These are phyloP conservation scores for Ochropleura plecta DNA, from an alignment of 2,888 invertebrate species.

Conservation along the genomic window DNA sequence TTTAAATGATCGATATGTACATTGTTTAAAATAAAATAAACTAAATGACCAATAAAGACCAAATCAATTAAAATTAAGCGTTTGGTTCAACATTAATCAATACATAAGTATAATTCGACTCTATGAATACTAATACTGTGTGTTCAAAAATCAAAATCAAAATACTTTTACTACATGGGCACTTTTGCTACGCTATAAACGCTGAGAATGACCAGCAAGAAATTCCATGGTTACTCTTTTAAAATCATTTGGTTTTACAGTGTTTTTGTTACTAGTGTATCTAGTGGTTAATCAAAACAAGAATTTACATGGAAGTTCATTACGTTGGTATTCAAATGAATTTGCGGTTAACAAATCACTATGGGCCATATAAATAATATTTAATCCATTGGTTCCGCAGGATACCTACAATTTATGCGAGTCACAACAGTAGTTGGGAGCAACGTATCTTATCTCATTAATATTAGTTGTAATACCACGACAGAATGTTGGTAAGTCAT, in stretches of 20 bases:
- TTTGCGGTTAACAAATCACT: neutral
- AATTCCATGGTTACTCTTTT: no score
- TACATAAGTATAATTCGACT: no score
- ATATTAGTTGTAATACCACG: neutral
- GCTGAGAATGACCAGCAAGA: no score
- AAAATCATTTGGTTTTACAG: no score
- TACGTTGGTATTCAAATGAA: neutral
- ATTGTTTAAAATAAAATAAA: neutral
- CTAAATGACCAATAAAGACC: neutral
- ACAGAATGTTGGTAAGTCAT: neutral
- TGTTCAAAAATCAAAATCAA: no score
- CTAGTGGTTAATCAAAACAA: conserved; percentile 11
- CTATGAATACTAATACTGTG: no score
- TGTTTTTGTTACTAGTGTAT: neutral
- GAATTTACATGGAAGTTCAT: conserved; percentile 6
- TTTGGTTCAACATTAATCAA: neutral
- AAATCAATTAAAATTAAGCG: neutral
- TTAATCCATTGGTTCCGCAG: neutral
- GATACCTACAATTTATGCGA: neutral
- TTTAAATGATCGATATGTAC: neutral
- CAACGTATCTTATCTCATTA: no score
- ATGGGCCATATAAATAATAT: no score
- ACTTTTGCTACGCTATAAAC: no score
- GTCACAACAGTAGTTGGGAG: neutral
- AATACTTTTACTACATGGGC: no score